A percentile compares a stretch with the other conserved stretches of the same genome.
phyloP scores from a whole-genome alignment of 2,113 vertebrate genomes.

The Saccopteryx leptura region DNA sequence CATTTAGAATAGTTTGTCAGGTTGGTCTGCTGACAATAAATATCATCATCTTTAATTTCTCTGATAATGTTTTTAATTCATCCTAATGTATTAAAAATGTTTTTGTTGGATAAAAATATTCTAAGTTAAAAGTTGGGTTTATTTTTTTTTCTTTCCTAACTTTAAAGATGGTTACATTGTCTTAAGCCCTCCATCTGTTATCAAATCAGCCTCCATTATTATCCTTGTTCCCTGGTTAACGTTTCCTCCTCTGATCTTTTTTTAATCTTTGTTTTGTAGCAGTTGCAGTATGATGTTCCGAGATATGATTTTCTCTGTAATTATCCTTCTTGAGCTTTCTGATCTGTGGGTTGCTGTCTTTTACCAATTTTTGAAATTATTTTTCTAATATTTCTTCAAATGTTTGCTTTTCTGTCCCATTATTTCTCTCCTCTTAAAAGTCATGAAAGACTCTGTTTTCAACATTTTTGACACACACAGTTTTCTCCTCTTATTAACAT shows the following conservation, averaged over 20 bases:
- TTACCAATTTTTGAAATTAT: background rate
- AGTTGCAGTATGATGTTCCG: background rate
- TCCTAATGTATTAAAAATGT: background rate
- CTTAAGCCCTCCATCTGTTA: background rate
- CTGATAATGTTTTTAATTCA: slow-evolving; percentile 5
- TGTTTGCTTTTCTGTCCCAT: slow-evolving; percentile 5
- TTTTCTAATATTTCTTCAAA: background rate
- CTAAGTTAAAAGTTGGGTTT: background rate
- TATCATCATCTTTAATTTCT: slow-evolving; percentile 17
- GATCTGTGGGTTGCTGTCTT: background rate
- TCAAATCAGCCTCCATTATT: background rate
- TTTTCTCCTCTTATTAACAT: background rate
- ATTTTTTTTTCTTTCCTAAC: background rate
- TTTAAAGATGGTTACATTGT: background rate
- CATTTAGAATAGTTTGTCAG: background rate
- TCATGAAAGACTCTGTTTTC: background rate
- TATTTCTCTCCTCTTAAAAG: background rate
- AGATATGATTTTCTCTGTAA: background rate
- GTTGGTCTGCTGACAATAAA: background rate
- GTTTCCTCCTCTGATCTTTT: background rate
- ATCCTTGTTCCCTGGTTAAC: background rate
- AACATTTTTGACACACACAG: background rate
- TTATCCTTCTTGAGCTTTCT: background rate
- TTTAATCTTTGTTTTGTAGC: background rate
- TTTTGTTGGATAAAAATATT: background rate